These are phyloP conservation scores for Octomys mimax DNA, from an alignment of 2,797 vertebrate genomes.

Conservation along the genomic window DNA sequence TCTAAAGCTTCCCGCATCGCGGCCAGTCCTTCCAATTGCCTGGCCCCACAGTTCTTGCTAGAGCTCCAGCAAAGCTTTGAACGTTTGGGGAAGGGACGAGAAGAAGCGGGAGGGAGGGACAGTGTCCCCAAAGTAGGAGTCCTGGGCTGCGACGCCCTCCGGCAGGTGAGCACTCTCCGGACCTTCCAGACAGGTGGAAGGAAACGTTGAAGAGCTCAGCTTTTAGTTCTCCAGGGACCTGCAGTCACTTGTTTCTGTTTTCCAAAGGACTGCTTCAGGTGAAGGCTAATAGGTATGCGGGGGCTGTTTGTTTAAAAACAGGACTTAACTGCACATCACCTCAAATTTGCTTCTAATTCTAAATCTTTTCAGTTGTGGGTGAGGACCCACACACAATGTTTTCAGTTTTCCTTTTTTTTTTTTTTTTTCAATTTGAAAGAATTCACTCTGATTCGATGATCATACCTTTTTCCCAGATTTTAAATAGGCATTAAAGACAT, in stretches of 20 bases:
- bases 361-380: background rate
- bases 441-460: slow-evolving; percentile 27
- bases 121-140: background rate
- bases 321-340: background rate
- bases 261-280: background rate
- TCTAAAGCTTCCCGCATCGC: background rate
- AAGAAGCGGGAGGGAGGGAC: background rate
- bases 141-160: background rate
- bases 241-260: background rate
- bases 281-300: background rate
- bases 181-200: background rate
- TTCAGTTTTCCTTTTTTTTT: slow-evolving; percentile 23
- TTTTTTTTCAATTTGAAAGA: background rate
- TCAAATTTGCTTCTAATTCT: slow-evolving; percentile 2
- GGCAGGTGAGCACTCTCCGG: background rate
- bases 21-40: background rate
- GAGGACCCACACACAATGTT: background rate
- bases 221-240: background rate
- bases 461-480: slow-evolving; percentile 16
- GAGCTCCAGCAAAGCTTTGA: background rate
- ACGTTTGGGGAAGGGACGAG: background rate
- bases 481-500: background rate
- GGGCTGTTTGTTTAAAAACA: slow-evolving; percentile 15
- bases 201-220: slow-evolving; percentile 19
- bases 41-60: background rate